These are phyloP conservation scores for Meandrina meandrites DNA, from an alignment of 92 coral and sea anemone genomes.

Conservation along the genomic window DNA sequence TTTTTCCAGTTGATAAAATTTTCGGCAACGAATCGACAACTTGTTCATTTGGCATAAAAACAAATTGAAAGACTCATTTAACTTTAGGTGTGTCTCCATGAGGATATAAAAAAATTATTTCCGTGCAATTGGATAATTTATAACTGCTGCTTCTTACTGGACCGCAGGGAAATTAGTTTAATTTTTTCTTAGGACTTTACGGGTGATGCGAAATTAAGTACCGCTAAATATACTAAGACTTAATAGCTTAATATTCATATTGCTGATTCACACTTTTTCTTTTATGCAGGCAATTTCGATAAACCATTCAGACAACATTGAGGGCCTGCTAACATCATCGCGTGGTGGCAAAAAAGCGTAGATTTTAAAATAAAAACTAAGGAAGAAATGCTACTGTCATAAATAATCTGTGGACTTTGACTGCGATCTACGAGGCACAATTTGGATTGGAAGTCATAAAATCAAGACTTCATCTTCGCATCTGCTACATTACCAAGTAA, in stretches of 20 bases:
- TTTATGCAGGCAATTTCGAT: not conserved
- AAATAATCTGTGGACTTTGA: not conserved
- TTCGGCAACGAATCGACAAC: not conserved
- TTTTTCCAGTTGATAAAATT: not conserved
- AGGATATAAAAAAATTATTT: not conserved
- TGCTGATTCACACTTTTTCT: not conserved
- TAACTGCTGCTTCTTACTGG: not conserved
- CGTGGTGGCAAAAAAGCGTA: not conserved
- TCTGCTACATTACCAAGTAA: not conserved
- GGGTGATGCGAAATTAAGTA: not conserved
- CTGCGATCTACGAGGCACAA: not conserved
- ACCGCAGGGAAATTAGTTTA: not conserved
- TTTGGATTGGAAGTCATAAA: not conserved
- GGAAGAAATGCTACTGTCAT: not conserved
- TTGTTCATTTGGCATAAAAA: not conserved
- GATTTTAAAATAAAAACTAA: not conserved
- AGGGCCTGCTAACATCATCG: not conserved
- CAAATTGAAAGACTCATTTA: not conserved
- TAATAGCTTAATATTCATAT: not conserved
- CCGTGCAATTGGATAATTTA: conserved; percentile 8
- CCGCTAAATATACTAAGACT: not conserved
- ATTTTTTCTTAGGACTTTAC: not conserved
- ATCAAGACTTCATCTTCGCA: not conserved
- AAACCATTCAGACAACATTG: not conserved
- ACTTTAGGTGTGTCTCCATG: not conserved